phyloP scores from a whole-genome alignment of 2,888 invertebrate species.

The Callinectes sapidus region DNA sequence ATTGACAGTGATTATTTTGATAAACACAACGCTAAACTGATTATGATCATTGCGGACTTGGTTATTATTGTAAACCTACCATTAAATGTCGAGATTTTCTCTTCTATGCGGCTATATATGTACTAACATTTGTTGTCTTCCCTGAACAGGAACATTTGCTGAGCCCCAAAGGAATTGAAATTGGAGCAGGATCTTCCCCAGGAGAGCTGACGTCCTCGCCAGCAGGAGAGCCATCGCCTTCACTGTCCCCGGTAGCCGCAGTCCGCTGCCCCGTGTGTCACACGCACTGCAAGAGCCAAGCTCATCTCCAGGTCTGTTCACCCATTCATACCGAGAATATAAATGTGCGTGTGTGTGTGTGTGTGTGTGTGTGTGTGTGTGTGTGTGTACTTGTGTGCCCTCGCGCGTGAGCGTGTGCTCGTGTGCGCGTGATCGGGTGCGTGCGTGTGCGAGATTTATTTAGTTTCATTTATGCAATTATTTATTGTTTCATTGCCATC shows the following conservation, averaged over 20 bases:
- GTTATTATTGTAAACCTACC: background rate
- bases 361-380: background rate
- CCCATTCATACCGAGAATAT: background rate
- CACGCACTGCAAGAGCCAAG: slow-evolving; percentile 58
- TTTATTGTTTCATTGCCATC: background rate
- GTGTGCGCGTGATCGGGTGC: too few relatives aligned
- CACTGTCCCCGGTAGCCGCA: slow-evolving; percentile 55
- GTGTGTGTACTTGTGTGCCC: too few relatives aligned
- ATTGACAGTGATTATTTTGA: background rate
- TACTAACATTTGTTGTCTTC: background rate
- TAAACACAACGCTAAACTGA: background rate
- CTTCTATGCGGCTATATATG: background rate
- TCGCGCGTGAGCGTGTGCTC: too few relatives aligned
- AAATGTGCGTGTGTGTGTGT: background rate
- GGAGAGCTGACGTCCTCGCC: slow-evolving; percentile 54
- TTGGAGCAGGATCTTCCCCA: slow-evolving; percentile 57
- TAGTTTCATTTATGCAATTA: background rate
- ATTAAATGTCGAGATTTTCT: background rate
- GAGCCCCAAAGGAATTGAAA: slow-evolving; percentile 45
- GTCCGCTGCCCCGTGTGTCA: slow-evolving; percentile 66
- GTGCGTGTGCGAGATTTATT: background rate
- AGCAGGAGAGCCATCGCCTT: slow-evolving; percentile 68
- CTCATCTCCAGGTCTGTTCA: slow-evolving; percentile 64
- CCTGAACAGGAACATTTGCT: slow-evolving; percentile 51
- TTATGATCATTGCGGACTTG: background rate